These are phyloP conservation scores for Dicerorhinus sumatrensis DNA, from an alignment of 2,113 vertebrate species.

Conservation along the genomic window DNA sequence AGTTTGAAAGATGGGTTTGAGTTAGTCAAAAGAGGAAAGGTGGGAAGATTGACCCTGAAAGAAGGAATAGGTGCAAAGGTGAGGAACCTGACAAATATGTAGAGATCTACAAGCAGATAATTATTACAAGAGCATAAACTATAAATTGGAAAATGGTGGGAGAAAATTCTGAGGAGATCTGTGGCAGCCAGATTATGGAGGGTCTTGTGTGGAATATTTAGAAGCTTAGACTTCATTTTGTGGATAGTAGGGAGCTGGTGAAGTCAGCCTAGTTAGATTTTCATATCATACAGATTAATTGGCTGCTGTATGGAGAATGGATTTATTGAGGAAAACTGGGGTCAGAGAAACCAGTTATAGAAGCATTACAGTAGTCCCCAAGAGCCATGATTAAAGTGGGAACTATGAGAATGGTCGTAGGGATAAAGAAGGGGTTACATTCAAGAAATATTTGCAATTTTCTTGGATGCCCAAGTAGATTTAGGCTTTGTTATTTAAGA, in stretches of 20 bases:
- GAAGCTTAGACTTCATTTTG: neutral
- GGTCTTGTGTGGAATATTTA: neutral
- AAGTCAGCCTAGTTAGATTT: neutral
- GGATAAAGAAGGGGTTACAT: neutral
- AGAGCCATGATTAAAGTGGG: neutral
- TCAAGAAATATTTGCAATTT: constrained; percentile 12
- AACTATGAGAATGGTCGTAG: neutral
- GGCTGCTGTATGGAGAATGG: neutral
- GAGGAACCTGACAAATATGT: neutral
- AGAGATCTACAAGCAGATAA: neutral
- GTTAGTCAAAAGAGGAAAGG: neutral
- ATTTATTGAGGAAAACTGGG: neutral
- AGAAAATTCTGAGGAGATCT: neutral
- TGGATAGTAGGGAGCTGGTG: neutral
- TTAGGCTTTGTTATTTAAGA: neutral
- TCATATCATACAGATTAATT: neutral
- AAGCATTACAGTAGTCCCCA: neutral
- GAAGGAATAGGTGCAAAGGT: neutral
- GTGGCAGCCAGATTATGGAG: neutral
- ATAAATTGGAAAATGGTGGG: neutral
- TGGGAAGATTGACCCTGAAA: neutral
- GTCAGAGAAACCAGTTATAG: neutral
- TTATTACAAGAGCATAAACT: neutral
- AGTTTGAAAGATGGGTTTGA: neutral
- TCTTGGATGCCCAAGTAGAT: neutral